phyloP scores from a whole-genome alignment of 2,888 invertebrate genomes.

The Criorhina ranunculi region DNA sequence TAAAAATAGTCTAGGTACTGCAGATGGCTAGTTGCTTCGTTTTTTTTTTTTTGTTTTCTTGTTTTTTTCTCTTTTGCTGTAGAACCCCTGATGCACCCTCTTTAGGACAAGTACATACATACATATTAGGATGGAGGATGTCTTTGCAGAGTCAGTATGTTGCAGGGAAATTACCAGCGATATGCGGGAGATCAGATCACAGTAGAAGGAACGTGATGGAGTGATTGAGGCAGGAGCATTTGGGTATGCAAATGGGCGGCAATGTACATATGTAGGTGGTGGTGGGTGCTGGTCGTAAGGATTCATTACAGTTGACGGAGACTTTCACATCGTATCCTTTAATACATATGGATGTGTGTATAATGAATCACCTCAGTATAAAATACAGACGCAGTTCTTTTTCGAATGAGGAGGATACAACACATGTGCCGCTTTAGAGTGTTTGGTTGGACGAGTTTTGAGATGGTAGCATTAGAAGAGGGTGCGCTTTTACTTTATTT shows the following conservation, averaged over 20 bases:
- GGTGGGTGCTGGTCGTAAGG: slow-evolving; percentile 11
- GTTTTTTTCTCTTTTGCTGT: too few relatives aligned
- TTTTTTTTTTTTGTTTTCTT: not conserved
- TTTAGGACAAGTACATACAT: too few relatives aligned
- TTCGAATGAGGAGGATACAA: slow-evolving; percentile 20
- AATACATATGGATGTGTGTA: too few relatives aligned
- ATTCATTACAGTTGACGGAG: slow-evolving; percentile 38
- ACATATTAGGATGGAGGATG: not conserved
- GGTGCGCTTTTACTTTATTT: not conserved
- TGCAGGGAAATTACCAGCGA: slow-evolving; percentile 1
- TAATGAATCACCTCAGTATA: slow-evolving; percentile 10
- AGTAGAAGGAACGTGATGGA: not conserved
- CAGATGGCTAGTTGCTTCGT: not conserved
- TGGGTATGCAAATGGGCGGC: too few relatives aligned
- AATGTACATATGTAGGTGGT: too few relatives aligned
- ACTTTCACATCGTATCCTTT: slow-evolving; percentile 26
- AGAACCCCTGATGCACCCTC: slow-evolving; percentile 19
- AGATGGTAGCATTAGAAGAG: slow-evolving; percentile 29
- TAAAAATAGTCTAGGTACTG: too few relatives aligned
- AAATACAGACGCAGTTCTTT: slow-evolving; percentile 30
- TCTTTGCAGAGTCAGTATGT: slow-evolving; percentile 10
- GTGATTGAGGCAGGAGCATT: slow-evolving; percentile 5
- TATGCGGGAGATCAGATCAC: slow-evolving; percentile 17
- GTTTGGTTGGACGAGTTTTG: slow-evolving; percentile 26
- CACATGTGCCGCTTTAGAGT: slow-evolving; percentile 18